Conservation (phyloP, 2,113 vertebrate genomes). For the Microcebus murinus region DNA sequence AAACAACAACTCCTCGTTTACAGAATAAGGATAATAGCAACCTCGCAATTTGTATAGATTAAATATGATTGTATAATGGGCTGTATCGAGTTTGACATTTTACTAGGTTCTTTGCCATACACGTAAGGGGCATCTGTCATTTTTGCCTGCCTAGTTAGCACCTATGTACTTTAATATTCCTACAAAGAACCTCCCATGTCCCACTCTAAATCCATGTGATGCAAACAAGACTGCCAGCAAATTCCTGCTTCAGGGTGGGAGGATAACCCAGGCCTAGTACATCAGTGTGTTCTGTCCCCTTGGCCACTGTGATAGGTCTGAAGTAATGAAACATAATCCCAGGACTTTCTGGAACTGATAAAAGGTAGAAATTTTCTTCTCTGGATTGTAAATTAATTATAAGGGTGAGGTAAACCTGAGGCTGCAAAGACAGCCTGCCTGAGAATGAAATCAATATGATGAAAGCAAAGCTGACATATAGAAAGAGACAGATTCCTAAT, state of each 20-base stretch:
- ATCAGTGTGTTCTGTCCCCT: background rate
- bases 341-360: background rate
- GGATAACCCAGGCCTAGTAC: background rate
- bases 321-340: background rate
- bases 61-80: background rate
- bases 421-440: background rate
- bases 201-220: background rate
- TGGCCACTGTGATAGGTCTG: slow-evolving; percentile 4
- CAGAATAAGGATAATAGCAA: background rate
- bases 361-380: background rate
- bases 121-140: background rate
- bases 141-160: background rate
- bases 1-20: background rate
- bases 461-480: background rate
- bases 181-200: background rate
- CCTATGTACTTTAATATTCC: background rate
- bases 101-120: background rate
- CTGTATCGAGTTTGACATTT: background rate
- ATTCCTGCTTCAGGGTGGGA: background rate
- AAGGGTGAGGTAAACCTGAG: background rate
- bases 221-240: background rate
- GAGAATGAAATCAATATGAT: slow-evolving; percentile 9
- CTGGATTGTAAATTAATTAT: background rate
- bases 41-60: background rate
- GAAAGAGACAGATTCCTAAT: background rate